Evolutionary conservation across 1,140 invertebrate species (phyloP), one percentile per base, ranked within the genome.

Genomic region (Ceratina calcarata): DNA sequence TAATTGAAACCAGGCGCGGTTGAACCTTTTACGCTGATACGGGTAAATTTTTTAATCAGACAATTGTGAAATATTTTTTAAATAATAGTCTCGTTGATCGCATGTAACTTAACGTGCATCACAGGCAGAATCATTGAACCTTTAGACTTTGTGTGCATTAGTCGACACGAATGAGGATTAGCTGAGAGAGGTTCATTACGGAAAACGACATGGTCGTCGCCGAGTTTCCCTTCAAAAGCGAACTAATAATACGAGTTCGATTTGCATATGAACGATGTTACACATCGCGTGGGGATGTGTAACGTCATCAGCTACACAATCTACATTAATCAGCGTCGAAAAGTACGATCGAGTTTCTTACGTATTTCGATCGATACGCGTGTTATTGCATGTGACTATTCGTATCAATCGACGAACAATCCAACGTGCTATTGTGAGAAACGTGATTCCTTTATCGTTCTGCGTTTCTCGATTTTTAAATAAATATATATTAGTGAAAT

Each of bases 251-350:
- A 10, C 37, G 37, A 45, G 37, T 45, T 45, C 37, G 37, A 45
- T 45, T 45, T 45, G 37, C 37, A 45, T 6, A 45, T 45, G 37
- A 10, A 16, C 10, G n/a, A 49, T 65, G 24, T 20, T 68, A 32
- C 27, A 32, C 27, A 45, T 65, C 8, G 4, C 32, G 18, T 10
- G 18, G n/a, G 1, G 8, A n/a, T 32, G 37, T 37, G 49, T 45
- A 37, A 70, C 60, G 45, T 72, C 6, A 55, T 55, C 20, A 12
- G 7, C 10, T 13, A 53, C 27, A n/a, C 24, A 61, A 61, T 62
- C 45, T 70, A 51, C 45, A 64, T 71, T 64, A 64, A 71, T 78
- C 68, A 55, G 10, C 20, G 58, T 55, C 4, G 37, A 15, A 15
- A 51, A 22, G 1, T 24, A 49, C 1, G 13, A 69, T 69, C 45